Percentiles rank a stretch among this genome's conserved stretches.
Evolutionary conservation across 2,888 invertebrate genomes (phyloP).

Genomic region (Limnephilus auricula): DNA sequence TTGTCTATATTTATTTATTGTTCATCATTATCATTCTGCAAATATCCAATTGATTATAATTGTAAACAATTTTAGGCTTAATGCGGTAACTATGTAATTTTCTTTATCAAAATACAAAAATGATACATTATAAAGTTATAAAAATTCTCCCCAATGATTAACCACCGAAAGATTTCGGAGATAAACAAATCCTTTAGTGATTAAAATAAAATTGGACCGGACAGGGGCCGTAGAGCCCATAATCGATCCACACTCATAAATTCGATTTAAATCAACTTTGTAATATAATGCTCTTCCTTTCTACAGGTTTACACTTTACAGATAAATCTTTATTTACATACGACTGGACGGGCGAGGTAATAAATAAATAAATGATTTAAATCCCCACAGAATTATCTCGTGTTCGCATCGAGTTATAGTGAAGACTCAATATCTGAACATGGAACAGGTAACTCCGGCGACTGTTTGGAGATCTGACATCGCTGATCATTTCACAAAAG

Average conservation of each 20-base stretch:
- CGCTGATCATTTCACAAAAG: not conserved
- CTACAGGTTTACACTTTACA: conserved; percentile 40
- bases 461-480: conserved; percentile 16
- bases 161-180: not conserved
- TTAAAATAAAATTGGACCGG: not conserved
- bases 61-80: too few species aligned
- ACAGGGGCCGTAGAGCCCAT: not conserved
- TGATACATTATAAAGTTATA: not conserved
- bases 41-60: too few species aligned
- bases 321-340: conserved; percentile 65
- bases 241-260: conserved; percentile 7
- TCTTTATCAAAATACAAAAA: too few species aligned
- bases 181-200: not conserved
- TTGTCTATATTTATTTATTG: too few species aligned
- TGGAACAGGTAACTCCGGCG: conserved; percentile 13
- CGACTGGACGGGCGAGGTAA: not conserved
- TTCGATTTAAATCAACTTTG: conserved; percentile 22
- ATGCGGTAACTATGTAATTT: too few species aligned
- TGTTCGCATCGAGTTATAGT: conserved; percentile 20
- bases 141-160: not conserved
- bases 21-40: too few species aligned
- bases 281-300: conserved; percentile 38
- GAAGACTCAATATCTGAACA: conserved; percentile 46
- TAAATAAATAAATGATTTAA: conserved; percentile 54
- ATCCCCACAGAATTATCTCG: conserved; percentile 3